These are phyloP conservation scores for Scomber colias DNA, from an alignment of 2,113 vertebrate genomes.

Conservation along the genomic window DNA sequence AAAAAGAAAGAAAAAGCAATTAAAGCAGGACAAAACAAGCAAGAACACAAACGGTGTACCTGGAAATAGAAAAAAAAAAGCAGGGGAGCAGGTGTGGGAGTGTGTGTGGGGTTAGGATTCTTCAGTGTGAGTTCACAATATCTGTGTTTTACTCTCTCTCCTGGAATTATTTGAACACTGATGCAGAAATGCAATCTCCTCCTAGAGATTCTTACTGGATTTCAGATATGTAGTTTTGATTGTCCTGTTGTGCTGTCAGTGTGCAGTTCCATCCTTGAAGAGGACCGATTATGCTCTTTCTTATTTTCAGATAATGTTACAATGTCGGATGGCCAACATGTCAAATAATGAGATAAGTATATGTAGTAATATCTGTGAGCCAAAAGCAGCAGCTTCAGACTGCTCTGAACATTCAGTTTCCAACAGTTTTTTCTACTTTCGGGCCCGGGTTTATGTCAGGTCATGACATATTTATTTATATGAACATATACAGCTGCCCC, in stretches of 20 bases:
- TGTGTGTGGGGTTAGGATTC: slow-evolving; percentile 37
- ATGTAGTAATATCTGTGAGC: too few species aligned
- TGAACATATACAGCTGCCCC: too few species aligned
- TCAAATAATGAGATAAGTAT: too few species aligned
- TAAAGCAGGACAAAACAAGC: slow-evolving; percentile 83
- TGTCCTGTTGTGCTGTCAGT: background rate
- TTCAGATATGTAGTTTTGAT: background rate
- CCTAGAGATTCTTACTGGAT: slow-evolving; percentile 30
- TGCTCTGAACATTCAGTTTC: too few species aligned
- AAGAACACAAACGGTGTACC: slow-evolving; percentile 69
- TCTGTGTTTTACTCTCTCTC: slow-evolving; percentile 50
- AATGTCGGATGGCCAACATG: too few species aligned
- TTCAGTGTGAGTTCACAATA: slow-evolving; percentile 35
- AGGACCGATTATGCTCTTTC: background rate
- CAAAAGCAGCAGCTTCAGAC: too few species aligned
- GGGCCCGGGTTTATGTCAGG: too few species aligned
- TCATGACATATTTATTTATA: too few species aligned
- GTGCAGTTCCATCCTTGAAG: slow-evolving; percentile 25
- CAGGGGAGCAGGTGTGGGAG: slow-evolving; percentile 17
- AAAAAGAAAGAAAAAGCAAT: slow-evolving; percentile 77
- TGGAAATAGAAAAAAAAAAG: slow-evolving; percentile 57
- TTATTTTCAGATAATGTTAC: too few species aligned
- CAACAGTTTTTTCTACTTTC: too few species aligned
- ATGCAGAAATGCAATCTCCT: slow-evolving; percentile 48
- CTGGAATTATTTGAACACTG: slow-evolving; percentile 59